phyloP scores from a whole-genome alignment of 1,140 invertebrate genomes.

The Physella acuta region DNA sequence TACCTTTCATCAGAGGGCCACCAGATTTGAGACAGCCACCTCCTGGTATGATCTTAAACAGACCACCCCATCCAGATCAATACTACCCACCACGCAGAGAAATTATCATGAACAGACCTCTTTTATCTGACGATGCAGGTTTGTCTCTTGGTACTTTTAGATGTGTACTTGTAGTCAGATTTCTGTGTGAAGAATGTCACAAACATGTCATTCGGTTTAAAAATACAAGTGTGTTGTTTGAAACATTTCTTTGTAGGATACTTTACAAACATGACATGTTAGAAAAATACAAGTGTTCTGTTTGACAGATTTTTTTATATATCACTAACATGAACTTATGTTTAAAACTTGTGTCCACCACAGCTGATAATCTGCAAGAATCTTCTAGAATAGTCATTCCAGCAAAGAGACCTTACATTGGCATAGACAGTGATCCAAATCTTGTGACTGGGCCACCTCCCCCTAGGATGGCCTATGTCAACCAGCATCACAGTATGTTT shows the following conservation, averaged over 20 bases:
- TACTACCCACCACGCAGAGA: slow-evolving; percentile 8
- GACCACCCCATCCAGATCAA: slow-evolving; percentile 2
- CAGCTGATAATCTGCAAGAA: too few relatives aligned
- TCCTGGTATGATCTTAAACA: slow-evolving; percentile 10
- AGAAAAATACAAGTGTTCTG: too few relatives aligned
- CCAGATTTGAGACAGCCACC: slow-evolving; percentile 14
- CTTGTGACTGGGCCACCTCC: slow-evolving; percentile 12
- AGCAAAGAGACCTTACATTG: slow-evolving; percentile 26
- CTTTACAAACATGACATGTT: too few relatives aligned
- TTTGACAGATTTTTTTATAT: too few relatives aligned
- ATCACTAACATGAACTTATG: too few relatives aligned
- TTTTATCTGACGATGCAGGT: not conserved
- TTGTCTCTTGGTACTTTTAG: not conserved
- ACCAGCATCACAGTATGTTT: slow-evolving; percentile 18
- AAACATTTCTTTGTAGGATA: too few relatives aligned
- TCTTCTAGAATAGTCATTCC: slow-evolving; percentile 33
- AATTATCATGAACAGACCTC: slow-evolving; percentile 6
- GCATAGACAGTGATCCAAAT: slow-evolving; percentile 2
- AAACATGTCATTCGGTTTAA: too few relatives aligned
- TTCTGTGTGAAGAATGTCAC: not conserved
- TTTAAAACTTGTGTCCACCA: too few relatives aligned
- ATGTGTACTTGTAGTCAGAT: not conserved
- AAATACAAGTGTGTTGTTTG: too few relatives aligned
- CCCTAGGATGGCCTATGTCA: slow-evolving; percentile 14
- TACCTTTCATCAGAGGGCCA: slow-evolving; percentile 5